Conservation (phyloP, 2,888 invertebrate species). For the Scaeva pyrastri region DNA sequence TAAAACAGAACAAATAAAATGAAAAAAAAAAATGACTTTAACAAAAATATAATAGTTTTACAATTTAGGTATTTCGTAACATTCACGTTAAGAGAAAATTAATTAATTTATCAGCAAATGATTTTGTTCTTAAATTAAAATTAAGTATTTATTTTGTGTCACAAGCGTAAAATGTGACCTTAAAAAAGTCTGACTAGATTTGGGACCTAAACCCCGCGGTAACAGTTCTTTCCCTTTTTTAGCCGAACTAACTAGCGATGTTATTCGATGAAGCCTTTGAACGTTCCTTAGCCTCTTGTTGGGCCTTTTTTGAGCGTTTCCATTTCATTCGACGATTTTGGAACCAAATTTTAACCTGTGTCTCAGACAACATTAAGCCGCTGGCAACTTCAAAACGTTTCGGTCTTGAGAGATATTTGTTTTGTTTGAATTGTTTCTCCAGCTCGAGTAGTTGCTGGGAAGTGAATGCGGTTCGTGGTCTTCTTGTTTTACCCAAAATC, state of each 20-base stretch:
- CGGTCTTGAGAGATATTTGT: conserved; percentile 99
- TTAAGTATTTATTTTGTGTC: conserved; percentile 31
- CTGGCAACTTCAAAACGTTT: conserved; percentile 99
- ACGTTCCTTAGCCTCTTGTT: conserved; percentile 91
- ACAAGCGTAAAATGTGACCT: conserved; percentile 30
- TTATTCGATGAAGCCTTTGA: conserved; percentile 78
- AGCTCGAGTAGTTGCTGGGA: conserved; percentile 97
- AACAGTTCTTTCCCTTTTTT: background rate
- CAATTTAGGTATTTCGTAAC: background rate
- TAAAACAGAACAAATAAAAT: conserved; percentile 73
- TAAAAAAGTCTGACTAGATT: conserved; percentile 68
- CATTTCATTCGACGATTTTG: conserved; percentile 99
- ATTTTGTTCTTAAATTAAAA: conserved; percentile 13
- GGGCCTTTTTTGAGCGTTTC: conserved; percentile 98
- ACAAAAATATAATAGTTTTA: conserved; percentile 41
- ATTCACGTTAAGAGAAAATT: background rate
- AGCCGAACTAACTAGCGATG: conserved; percentile 61
- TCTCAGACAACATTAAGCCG: conserved; percentile 98
- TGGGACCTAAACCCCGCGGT: background rate
- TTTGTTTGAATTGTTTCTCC: conserved; percentile 99
- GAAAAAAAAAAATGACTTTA: conserved; percentile 21
- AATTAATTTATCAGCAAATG: background rate
- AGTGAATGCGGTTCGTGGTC: conserved; percentile 99
- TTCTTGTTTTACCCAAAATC: conserved; percentile 92
- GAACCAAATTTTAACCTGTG: conserved; percentile 99